Evolutionary conservation across 2,797 vertebrate genomes (phyloP), one percentile per base, ranked within the genome.

Genomic region (Danio albolineatus): DNA sequence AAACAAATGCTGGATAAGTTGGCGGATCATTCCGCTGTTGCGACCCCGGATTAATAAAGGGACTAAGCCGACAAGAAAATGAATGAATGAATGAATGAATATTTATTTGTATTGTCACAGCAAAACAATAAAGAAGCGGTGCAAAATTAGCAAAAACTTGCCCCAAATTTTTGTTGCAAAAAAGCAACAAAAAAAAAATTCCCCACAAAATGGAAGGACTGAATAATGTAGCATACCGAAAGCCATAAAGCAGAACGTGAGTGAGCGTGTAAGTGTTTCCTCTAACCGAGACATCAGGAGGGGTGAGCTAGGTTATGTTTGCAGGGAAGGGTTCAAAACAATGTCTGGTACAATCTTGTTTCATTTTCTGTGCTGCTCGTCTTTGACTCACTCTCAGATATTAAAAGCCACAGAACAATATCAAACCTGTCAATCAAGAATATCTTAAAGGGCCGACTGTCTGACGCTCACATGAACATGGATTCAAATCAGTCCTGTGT

Each of bases 401-500:
- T 92, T 92, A 91, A 92, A 92, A 91, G 89, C 85, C 85, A 89
- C 85, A 85, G 84, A 88, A 87, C 87, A 93, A 93, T 93, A 93
- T 93, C 88, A 53, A 84, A 88, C 73, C 86, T 89, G 91, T 89
- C 91, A 90, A 71, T 92, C 92, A 89, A 74, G 67, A 53, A 14
- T 12, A 87, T 85, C 88, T 85, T 83, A 85, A 85, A 89, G 83
- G 78, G 82, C 17, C 61, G 79, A 51, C 53, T 19, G 28, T 16
- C 54, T 8, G 41, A 57, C 41, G 21, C 73, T 80, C 82, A 49
- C 5, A 60, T 44, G 41, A 28, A 10, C n/a, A 83, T 73, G 79
- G 84, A 87, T 87, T 79, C 76, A 84, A 73, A 85, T 82, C 84
- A 72, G 83, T 76, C 48, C 82, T 74, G 48, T 62, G 49, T 70